Base-by-base conservation (phyloP, 2,888 invertebrate genomes). In the Aphidius colemani region DNA sequence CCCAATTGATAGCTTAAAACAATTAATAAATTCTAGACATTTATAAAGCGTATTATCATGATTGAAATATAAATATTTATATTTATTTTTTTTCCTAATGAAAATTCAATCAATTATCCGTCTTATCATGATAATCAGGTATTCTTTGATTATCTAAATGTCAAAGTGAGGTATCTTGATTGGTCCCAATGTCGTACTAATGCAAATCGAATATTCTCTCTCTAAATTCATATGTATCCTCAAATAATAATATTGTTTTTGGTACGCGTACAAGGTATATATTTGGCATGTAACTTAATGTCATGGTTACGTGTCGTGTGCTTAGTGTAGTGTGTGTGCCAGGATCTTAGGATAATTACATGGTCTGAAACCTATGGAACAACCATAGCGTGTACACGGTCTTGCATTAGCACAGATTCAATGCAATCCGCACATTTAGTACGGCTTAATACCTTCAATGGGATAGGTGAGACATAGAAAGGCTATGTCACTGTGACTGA, bases 261-360 rank as follows among this genome's bases (percentile, higher is more conserved):
- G 46, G 46, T 46, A 46, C 57, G 30, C 30, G 46, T 57, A 57
- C 46, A 57, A 45, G 39, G 46, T 3, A 45, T 46, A 45, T 39
- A 39, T 39, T 30, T 30, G n/a, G 57, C 48, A 46, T 46, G 46
- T 57, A 30, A 57, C 57, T 57, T 45, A 48, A 57, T 57, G 46
- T 57, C 57, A 57, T 45, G 8, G 57, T 39, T 57, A 57, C 39
- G 46, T 62, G 57, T 46, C 41, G 55, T 53, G 56, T 61, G 61
- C 43, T 44, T 55, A 53, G 51, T 50, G 61, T 53, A 46, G 64
- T 64, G 51, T 58, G 64, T 30, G 30, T 30, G 60, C 53, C 67
- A 59, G 64, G 67, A 59, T 45, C 59, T 61, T 64, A 59, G 66
- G 67, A 67, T 67, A 73, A 73, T 73, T 73, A 67, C 69, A 64